These are phyloP conservation scores for Talpa occidentalis DNA, from an alignment of 2,113 vertebrate species.

Conservation along the genomic window DNA sequence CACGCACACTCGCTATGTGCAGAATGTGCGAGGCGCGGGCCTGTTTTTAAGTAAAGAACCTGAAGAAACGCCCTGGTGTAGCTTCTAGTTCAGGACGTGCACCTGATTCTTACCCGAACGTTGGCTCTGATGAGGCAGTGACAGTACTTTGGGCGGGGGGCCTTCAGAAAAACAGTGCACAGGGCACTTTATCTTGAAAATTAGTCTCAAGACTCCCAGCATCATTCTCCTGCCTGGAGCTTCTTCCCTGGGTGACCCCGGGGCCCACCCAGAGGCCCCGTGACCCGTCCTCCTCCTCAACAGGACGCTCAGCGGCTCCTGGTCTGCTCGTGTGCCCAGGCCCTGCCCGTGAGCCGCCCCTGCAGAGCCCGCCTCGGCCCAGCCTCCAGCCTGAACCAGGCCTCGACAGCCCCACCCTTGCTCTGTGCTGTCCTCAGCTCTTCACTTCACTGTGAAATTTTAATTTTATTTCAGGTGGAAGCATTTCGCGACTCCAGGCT, in stretches of 20 bases:
- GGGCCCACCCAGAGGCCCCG: no score
- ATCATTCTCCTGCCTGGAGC: no score
- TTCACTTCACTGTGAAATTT: neutral
- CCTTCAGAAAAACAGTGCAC: no score
- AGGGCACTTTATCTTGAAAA: neutral
- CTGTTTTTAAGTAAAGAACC: neutral
- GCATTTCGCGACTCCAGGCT: neutral
- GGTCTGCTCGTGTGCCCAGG: no score
- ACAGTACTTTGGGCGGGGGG: no score
- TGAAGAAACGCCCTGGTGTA: neutral
- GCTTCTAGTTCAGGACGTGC: neutral
- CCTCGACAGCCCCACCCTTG: no score
- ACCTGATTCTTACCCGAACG: fast-evolving
- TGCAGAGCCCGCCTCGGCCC: neutral
- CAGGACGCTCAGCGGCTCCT: no score
- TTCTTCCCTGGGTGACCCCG: no score
- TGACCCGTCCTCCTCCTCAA: no score
- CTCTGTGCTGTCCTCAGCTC: no score
- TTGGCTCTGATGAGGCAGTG: neutral
- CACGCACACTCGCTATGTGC: fast-evolving
- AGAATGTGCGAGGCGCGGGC: neutral
- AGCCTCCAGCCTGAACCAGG: no score
- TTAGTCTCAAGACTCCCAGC: neutral
- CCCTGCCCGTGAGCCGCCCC: no score
- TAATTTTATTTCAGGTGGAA: neutral